These are phyloP conservation scores for Phaethornis superciliosus DNA, from an alignment of 2,113 vertebrate genomes.

Conservation along the genomic window DNA sequence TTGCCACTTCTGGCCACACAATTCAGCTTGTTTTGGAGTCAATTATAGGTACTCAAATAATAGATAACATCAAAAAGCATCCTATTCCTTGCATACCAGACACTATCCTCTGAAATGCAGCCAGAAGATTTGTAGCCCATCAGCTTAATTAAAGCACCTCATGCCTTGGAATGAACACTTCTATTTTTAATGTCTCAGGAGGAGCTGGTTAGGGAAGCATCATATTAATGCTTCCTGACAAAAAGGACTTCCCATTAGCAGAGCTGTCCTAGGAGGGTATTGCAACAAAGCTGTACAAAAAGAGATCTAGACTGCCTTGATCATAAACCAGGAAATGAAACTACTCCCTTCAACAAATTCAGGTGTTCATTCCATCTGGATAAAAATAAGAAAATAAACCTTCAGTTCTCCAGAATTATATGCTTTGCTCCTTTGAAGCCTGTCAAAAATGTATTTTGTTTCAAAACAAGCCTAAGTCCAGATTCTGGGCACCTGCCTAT, in stretches of 20 bases:
- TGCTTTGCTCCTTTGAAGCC: neutral
- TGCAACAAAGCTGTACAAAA: neutral
- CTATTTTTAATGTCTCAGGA: neutral
- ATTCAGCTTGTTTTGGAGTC: neutral
- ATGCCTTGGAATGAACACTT: neutral
- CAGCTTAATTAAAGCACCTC: neutral
- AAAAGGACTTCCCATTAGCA: neutral
- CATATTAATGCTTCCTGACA: neutral
- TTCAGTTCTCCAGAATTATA: neutral
- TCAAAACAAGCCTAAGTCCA: neutral
- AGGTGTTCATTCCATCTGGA: neutral
- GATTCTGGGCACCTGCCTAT: neutral
- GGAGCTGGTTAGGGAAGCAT: neutral
- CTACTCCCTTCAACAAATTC: neutral
- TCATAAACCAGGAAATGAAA: neutral
- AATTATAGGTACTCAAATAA: neutral
- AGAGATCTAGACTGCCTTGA: neutral
- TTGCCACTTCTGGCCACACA: neutral
- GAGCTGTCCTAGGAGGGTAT: neutral
- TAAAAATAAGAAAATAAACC: neutral
- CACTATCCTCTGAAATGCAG: neutral
- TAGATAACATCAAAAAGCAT: slow-evolving; percentile 4
- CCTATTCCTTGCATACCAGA: neutral
- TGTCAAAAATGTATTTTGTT: neutral
- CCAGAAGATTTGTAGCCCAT: neutral